phyloP scores from a whole-genome alignment of 1,140 invertebrate species.

The Acyrthosiphon pisum region DNA sequence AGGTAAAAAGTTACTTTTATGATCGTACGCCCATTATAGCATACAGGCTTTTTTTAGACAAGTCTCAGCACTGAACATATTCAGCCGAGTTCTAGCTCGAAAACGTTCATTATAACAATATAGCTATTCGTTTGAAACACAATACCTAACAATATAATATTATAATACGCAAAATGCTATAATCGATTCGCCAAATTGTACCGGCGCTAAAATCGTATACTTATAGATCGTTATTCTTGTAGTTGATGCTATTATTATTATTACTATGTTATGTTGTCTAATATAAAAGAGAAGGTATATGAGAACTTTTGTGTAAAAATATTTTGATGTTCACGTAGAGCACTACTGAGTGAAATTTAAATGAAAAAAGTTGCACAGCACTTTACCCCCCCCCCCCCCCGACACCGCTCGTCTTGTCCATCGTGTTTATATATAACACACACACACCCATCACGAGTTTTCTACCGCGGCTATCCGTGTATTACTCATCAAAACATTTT shows the following conservation, averaged over 20 bases:
- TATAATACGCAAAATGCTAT: neutral
- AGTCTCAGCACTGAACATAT: neutral
- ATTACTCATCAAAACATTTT: slow-evolving; percentile 53
- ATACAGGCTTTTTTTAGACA: neutral
- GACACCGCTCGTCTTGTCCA: neutral
- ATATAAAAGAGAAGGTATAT: neutral
- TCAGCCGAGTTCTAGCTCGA: too few relatives aligned
- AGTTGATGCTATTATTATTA: neutral
- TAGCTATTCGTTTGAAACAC: neutral
- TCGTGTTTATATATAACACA: too few relatives aligned
- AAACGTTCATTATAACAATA: too few relatives aligned
- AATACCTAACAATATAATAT: neutral
- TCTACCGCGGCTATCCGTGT: neutral
- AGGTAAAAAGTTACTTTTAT: neutral
- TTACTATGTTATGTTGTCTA: neutral
- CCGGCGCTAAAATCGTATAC: neutral
- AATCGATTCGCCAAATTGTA: neutral
- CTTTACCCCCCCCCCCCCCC: neutral
- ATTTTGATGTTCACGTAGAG: slow-evolving; percentile 21
- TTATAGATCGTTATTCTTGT: neutral
- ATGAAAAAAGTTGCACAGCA: slow-evolving; percentile 44
- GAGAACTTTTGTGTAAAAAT: neutral
- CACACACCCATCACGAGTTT: neutral
- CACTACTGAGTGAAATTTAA: slow-evolving; percentile 26
- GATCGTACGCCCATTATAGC: neutral